A percentile compares a stretch with the other conserved stretches of the same genome.
phyloP scores from a whole-genome alignment of 2,113 vertebrate genomes.

The Grammatotria lemairii region DNA sequence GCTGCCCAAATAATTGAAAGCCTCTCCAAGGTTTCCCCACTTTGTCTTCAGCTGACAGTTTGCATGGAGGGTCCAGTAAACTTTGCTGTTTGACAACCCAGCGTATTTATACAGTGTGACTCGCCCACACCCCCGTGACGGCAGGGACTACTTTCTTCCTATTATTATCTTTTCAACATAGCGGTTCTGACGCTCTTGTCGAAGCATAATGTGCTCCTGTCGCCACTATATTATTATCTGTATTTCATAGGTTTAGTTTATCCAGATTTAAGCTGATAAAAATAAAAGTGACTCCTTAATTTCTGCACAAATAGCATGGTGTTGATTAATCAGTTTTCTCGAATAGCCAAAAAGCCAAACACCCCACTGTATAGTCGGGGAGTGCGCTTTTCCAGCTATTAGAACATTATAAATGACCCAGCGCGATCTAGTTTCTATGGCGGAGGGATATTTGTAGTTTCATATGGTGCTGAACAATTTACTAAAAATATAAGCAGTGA shows the following conservation, averaged over 20 bases:
- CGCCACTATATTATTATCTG: not conserved
- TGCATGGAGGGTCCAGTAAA: slow-evolving; percentile 54
- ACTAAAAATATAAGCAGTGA: slow-evolving; percentile 89
- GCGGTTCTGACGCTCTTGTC: not conserved
- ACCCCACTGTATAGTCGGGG: not conserved
- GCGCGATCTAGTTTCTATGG: not conserved
- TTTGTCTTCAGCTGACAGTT: slow-evolving; percentile 27
- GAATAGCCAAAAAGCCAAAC: not conserved
- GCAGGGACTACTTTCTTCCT: slow-evolving; percentile 68
- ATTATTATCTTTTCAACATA: not conserved
- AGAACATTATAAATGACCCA: not conserved
- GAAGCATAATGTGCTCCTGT: not conserved
- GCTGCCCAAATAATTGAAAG: not conserved
- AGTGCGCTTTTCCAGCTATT: not conserved
- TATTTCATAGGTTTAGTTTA: not conserved
- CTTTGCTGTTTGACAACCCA: slow-evolving; percentile 71
- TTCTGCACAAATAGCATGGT: not conserved
- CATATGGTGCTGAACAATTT: slow-evolving; percentile 1
- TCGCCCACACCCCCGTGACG: slow-evolving; percentile 65
- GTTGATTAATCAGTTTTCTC: not conserved
- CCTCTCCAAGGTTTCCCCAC: not conserved
- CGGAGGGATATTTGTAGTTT: slow-evolving; percentile 55
- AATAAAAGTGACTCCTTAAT: not conserved
- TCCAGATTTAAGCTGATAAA: not conserved
- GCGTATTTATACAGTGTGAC: slow-evolving; percentile 74